These are phyloP conservation scores for Oxygymnocypris stewartii DNA, from an alignment of 2,113 vertebrate genomes.

Conservation along the genomic window DNA sequence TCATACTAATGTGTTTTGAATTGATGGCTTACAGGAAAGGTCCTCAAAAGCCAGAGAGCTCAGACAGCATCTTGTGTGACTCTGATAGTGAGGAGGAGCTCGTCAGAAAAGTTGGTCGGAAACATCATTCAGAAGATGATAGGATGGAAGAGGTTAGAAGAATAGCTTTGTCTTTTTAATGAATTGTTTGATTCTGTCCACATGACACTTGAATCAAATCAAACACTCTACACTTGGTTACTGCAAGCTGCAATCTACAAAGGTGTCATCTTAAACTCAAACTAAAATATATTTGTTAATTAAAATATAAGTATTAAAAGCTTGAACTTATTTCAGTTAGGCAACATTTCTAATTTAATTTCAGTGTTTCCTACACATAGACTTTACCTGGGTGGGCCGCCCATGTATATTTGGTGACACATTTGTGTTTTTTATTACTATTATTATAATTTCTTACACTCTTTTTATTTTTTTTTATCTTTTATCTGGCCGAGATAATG, in stretches of 20 bases:
- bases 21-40: constrained; percentile 76
- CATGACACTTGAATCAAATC: not conserved
- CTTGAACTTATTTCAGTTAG: too few relatives aligned
- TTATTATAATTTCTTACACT: too few relatives aligned
- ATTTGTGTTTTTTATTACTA: too few relatives aligned
- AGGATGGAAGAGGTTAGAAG: constrained; percentile 69
- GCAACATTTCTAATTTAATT: too few relatives aligned
- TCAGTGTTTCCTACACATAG: too few relatives aligned
- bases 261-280: not conserved
- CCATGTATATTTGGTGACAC: too few relatives aligned
- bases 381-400: too few relatives aligned
- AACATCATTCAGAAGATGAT: constrained; percentile 75
- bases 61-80: constrained; percentile 75
- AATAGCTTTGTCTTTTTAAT: not conserved
- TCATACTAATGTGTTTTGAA: not conserved
- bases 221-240: not conserved
- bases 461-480: too few relatives aligned
- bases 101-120: constrained; percentile 78
- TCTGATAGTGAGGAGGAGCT: constrained; percentile 94
- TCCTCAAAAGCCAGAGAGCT: constrained; percentile 78
- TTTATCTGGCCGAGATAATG: too few relatives aligned
- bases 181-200: not conserved
- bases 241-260: not conserved
- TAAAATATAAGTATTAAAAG: too few relatives aligned
- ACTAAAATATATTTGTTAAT: too few relatives aligned